Evolutionary conservation across 1,140 invertebrate genomes (phyloP), one percentile per base, ranked within the genome.

Genomic region (Ylistrum balloti): DNA sequence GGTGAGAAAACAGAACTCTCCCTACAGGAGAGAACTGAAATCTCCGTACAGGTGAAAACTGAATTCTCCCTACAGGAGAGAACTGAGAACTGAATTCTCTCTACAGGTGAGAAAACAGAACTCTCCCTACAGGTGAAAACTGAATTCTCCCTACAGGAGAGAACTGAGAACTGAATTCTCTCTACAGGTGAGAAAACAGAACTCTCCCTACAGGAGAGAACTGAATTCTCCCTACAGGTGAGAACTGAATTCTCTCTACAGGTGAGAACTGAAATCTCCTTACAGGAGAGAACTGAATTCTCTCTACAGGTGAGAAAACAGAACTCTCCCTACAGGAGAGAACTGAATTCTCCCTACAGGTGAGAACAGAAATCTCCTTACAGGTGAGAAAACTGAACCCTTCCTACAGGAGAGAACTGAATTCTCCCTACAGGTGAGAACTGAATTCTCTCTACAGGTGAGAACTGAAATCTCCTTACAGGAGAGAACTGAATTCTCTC

Each of bases 381-480:
- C 35, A 38, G 35, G 35, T 38, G 35, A 38, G 35, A 7, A 13
- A 38, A 38, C 35, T 38, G 35, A 7, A 38, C 0, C n/a, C 33
- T 45, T 28, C n/a, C 38, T 88, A 34, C 33, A 87, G n/a, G 86
- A 7, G 11, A 22, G 5, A 5, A 38, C 35, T 38, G 35, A 38
- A 38, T 13, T 38, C 35, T 38, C 35, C 35, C 35, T 7, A 38
- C 35, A 38, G 35, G 35, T 38, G 13, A 38, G 5, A 38, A 38
- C 35, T 38, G 35, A 38, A 38, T 13, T 38, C 35, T 38, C 35
- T 13, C 35, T 38, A 38, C 35, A 38, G 35, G 35, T 38, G 13
- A 38, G 15, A 15, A 33, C n/a, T 48, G n/a, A 32, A 93, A 98
- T 98, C 88, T 97, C 98, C 17, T 93, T 98, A 48, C 97, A 97